A percentile compares a stretch with the other conserved stretches of the same genome.
phyloP scores from a whole-genome alignment of 2,113 vertebrate species.

The Protobothrops flavoviridis region DNA sequence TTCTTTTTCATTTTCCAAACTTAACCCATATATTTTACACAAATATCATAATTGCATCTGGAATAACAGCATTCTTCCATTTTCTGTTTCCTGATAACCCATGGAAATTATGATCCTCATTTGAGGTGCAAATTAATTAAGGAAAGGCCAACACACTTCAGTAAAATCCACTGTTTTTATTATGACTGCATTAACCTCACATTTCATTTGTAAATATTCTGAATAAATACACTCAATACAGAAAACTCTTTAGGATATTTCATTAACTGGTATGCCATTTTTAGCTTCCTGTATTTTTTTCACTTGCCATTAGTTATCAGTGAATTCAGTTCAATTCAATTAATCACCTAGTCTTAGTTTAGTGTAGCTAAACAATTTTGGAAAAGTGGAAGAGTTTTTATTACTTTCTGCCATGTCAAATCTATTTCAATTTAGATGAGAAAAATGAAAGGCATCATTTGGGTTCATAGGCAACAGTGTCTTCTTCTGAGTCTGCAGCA shows the following conservation, averaged over 20 bases:
- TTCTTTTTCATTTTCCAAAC: too few relatives aligned
- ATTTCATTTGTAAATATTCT: neutral
- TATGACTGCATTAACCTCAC: neutral
- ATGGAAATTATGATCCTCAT: neutral
- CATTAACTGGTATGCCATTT: neutral
- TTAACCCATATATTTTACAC: too few relatives aligned
- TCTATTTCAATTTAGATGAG: neutral
- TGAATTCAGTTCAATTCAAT: neutral
- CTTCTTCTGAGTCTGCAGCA: neutral
- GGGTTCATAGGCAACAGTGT: neutral
- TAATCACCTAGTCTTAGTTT: too few relatives aligned
- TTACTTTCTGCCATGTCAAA: neutral
- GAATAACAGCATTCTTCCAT: too few relatives aligned
- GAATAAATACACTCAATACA: neutral
- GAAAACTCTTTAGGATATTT: neutral
- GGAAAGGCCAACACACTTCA: neutral
- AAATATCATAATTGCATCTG: too few relatives aligned
- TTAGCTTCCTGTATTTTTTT: neutral
- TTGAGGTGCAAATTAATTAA: neutral
- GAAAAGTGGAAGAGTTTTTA: too few relatives aligned
- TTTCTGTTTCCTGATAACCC: too few relatives aligned
- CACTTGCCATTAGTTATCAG: neutral
- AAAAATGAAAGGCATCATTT: neutral
- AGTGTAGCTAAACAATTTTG: too few relatives aligned
- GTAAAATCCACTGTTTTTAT: neutral